phyloP scores from a whole-genome alignment of 2,797 vertebrate species.

The Kryptopterus vitreolus region DNA sequence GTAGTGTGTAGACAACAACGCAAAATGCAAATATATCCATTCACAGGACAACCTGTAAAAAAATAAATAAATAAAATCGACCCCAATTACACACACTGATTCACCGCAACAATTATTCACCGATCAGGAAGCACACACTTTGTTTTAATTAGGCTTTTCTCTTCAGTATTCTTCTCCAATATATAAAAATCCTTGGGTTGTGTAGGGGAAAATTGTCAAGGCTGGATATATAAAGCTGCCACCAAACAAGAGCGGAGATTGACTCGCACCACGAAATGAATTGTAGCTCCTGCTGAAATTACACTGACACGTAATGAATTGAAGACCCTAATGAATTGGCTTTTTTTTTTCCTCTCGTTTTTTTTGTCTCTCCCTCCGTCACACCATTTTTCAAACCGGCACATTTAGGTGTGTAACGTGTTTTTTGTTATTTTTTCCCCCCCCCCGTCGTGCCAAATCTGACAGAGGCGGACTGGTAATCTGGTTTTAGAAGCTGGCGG shows the following conservation, averaged over 20 bases:
- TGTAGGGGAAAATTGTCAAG: neutral
- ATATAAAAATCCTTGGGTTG: neutral
- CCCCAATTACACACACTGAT: constrained; percentile 62
- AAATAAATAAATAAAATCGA: constrained; percentile 52
- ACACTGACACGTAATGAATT: constrained; percentile 64
- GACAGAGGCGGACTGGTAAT: constrained; percentile 43
- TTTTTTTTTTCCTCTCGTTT: neutral
- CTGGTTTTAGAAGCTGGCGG: constrained; percentile 19
- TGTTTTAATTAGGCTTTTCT: constrained; percentile 56
- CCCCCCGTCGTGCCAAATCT: constrained; percentile 33
- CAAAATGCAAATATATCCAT: constrained; percentile 52
- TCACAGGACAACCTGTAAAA: constrained; percentile 52
- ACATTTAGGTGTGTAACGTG: constrained; percentile 53
- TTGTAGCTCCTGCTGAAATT: constrained; percentile 59
- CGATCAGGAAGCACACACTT: constrained; percentile 59
- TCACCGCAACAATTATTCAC: constrained; percentile 62
- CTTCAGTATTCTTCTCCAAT: neutral
- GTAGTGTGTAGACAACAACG: constrained; percentile 22
- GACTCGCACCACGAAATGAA: constrained; percentile 59
- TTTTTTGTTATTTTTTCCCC: too few species aligned
- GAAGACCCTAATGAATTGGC: constrained; percentile 59
- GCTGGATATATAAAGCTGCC: constrained; percentile 36
- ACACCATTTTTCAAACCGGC: constrained; percentile 31
- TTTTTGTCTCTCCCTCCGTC: too few species aligned
- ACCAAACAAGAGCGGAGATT: constrained; percentile 38